Conservation (phyloP, 2,797 vertebrate genomes). For the Denticeps clupeoides region DNA sequence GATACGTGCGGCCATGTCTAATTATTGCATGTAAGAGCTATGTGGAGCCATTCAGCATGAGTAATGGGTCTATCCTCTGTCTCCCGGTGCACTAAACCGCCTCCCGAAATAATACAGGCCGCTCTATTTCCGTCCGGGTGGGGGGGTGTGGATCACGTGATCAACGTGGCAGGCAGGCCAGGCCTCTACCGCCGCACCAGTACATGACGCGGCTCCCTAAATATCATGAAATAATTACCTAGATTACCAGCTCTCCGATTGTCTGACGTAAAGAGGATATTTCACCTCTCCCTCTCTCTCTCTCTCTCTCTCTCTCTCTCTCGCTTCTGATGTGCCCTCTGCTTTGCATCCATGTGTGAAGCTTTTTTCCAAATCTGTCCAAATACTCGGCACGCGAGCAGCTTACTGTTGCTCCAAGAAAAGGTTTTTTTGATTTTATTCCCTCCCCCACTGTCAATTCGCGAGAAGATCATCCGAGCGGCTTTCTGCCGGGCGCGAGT, state of each 20-base stretch:
- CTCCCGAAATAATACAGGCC: slow-evolving; percentile 31
- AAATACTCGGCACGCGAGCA: background rate
- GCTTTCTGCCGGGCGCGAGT: too few relatives aligned
- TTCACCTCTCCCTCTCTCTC: background rate
- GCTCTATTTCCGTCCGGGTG: slow-evolving; percentile 30
- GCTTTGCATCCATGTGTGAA: slow-evolving; percentile 9
- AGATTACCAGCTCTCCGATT: slow-evolving; percentile 28
- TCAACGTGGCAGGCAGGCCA: slow-evolving; percentile 20
- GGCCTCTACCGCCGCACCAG: background rate
- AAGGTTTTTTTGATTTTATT: too few relatives aligned
- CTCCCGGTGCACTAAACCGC: slow-evolving; percentile 24
- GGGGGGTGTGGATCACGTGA: slow-evolving; percentile 32
- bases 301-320: background rate
- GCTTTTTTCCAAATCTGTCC: background rate
- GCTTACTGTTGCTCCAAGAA: slow-evolving; percentile 1
- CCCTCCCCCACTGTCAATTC: too few relatives aligned
- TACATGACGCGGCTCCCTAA: background rate
- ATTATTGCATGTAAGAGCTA: too few relatives aligned
- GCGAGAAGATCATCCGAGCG: too few relatives aligned
- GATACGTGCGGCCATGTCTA: too few relatives aligned
- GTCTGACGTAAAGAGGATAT: slow-evolving; percentile 22
- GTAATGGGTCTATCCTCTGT: too few relatives aligned
- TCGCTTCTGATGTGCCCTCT: slow-evolving; percentile 1
- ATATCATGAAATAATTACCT: slow-evolving; percentile 29
- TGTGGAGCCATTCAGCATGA: too few relatives aligned